Evolutionary conservation across 2,888 invertebrate genomes (phyloP), one percentile per base, ranked within the genome.

Genomic region (Cheilosia vernalis): DNA sequence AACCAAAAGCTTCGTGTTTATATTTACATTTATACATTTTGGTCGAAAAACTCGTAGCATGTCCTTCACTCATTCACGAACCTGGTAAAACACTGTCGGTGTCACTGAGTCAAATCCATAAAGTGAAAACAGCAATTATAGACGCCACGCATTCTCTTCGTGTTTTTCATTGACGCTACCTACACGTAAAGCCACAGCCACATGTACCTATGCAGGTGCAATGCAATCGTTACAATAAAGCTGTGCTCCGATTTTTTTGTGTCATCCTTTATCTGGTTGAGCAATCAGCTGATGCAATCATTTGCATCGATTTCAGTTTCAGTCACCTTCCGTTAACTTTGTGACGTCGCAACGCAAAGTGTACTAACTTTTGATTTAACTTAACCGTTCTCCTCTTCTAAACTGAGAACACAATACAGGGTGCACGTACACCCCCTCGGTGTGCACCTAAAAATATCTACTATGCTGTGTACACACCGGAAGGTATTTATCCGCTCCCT

Each of bases 81-180:
- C 21, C 13, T 13, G 2, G 7, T 47, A n/a, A 9, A 47, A 7
- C 2, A 17, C 9, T 47, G 6, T 47, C 17, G 17, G 15, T 33
- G 33, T 7, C 21, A 40, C 2, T 17, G 33, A 56, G 42, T 17
- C 19, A 30, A 17, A 27, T 17, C 17, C 15, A 33, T 13, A 55
- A 27, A 5, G 13, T 27, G 24, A 27, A 47, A 37, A 19, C 24
- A 44, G 15, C 21, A 13, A 37, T 37, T 37, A 37, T 37, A 37
- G 30, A 24, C 72, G 72, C 77, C 77, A 72, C 66, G 66, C 82
- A 72, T 66, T 83, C 82, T 70, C 58, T 42, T 64, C 40, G 40
- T 70, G 66, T 47, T 70, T 70, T 76, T 40, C 58, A 63, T 40
- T 53, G 17, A 40, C 7, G 17, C 42, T 6, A 21, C 21, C 21